Conservation (phyloP, 2,888 invertebrate genomes). For the Patella ulyssiponensis region DNA sequence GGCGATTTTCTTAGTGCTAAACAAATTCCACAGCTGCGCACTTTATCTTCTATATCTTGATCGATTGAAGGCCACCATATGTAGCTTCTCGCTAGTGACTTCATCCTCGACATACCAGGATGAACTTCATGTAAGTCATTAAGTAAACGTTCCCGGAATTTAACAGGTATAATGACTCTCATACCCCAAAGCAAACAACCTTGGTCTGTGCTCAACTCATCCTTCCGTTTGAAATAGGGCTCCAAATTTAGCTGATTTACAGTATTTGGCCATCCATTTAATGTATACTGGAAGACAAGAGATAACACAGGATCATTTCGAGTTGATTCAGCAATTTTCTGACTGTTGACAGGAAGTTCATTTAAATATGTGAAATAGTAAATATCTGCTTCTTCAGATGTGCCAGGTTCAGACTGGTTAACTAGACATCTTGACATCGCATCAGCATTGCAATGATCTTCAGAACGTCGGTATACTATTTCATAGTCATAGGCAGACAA, state of each 20-base stretch:
- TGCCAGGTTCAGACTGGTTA: conserved; percentile 40
- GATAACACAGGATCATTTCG: conserved; percentile 15
- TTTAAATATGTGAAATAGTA: conserved; percentile 46
- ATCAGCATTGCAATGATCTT: background rate
- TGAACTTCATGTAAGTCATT: background rate
- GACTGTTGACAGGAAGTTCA: conserved; percentile 34
- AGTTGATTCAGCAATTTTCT: conserved; percentile 9
- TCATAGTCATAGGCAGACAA: conserved; percentile 15
- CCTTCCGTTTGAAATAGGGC: no score
- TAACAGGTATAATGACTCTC: no score
- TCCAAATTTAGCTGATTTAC: background rate
- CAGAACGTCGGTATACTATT: background rate
- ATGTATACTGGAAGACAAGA: conserved; percentile 17
- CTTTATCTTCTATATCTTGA: conserved; percentile 40
- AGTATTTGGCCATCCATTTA: conserved; percentile 23
- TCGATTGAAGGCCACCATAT: conserved; percentile 50
- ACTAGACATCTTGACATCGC: conserved; percentile 20
- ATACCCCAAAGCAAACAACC: no score
- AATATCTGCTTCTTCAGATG: conserved; percentile 46
- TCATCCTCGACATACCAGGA: background rate
- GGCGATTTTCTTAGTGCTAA: no score
- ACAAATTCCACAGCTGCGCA: no score
- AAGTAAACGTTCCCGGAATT: background rate
- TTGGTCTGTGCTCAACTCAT: no score
- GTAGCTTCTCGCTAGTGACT: background rate